Conservation (phyloP, 2,888 invertebrate species). For the Pammene fasciana region DNA sequence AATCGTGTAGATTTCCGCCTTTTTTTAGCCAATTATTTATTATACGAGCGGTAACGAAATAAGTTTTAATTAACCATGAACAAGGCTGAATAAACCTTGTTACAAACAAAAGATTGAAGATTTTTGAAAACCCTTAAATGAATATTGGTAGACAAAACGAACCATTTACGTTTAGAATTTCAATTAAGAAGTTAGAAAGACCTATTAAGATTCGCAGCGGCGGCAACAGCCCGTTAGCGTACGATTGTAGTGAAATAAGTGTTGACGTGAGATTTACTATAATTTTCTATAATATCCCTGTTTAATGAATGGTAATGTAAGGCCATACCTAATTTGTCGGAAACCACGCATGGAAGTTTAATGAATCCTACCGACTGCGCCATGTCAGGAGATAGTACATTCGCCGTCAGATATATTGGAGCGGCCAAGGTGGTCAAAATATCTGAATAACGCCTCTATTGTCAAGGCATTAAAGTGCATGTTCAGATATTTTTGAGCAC, state of each 20-base stretch:
- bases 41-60: constrained; percentile 35
- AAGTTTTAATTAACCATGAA: constrained; percentile 41
- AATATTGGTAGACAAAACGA: constrained; percentile 64
- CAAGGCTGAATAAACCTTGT: constrained; percentile 35
- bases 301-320: not conserved
- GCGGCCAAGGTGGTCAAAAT: no score
- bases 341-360: no score
- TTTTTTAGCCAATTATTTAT: constrained; percentile 34
- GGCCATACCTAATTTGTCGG: not conserved
- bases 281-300: not conserved
- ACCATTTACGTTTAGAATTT: constrained; percentile 64
- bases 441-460: no score
- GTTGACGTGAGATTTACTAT: constrained; percentile 28
- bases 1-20: constrained; percentile 28
- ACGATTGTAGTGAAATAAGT: constrained; percentile 59
- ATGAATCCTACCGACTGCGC: no score
- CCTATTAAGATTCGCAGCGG: constrained; percentile 65
- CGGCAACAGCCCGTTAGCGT: constrained; percentile 56
- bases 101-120: constrained; percentile 30
- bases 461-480: no score
- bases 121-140: constrained; percentile 49
- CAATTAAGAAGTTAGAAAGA: constrained; percentile 67
- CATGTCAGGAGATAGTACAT: no score
- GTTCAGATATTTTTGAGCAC: no score
- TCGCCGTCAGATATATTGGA: no score